Evolutionary conservation across 2,113 vertebrate species (phyloP).

Genomic region (Bos indicus): DNA sequence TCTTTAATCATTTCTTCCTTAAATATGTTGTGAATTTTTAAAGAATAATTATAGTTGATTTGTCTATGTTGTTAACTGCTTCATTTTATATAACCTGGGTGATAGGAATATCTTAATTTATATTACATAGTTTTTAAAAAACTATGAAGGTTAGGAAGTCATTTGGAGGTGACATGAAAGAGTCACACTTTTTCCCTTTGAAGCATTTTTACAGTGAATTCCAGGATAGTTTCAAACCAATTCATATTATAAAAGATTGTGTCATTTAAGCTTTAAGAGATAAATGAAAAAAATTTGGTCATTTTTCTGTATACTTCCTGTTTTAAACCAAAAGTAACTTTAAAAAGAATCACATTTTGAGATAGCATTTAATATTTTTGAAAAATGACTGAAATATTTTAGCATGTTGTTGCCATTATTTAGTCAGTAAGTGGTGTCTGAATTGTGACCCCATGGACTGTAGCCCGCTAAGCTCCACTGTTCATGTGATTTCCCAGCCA

Average conservation of each 20-base stretch:
- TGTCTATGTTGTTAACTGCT: neutral
- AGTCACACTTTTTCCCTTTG: neutral
- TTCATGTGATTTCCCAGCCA: neutral
- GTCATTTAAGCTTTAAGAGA: neutral
- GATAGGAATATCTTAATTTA: neutral
- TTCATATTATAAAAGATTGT: neutral
- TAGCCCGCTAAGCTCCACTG: neutral
- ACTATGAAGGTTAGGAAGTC: neutral
- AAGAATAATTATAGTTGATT: neutral
- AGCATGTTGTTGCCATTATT: neutral
- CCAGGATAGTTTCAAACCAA: neutral
- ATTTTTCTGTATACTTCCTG: neutral
- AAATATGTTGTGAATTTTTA: neutral
- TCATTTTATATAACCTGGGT: neutral
- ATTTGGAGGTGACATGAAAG: neutral
- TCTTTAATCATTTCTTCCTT: neutral
- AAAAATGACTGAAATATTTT: neutral
- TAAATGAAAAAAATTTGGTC: neutral
- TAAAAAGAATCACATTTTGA: neutral
- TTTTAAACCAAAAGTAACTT: neutral
- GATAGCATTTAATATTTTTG: neutral
- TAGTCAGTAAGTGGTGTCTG: neutral
- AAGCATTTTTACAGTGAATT: neutral
- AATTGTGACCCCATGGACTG: neutral
- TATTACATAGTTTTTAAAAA: neutral